Percentiles rank a stretch among this genome's conserved stretches.
phyloP scores from a whole-genome alignment of 2,797 vertebrate genomes.

The Bradypus variegatus region DNA sequence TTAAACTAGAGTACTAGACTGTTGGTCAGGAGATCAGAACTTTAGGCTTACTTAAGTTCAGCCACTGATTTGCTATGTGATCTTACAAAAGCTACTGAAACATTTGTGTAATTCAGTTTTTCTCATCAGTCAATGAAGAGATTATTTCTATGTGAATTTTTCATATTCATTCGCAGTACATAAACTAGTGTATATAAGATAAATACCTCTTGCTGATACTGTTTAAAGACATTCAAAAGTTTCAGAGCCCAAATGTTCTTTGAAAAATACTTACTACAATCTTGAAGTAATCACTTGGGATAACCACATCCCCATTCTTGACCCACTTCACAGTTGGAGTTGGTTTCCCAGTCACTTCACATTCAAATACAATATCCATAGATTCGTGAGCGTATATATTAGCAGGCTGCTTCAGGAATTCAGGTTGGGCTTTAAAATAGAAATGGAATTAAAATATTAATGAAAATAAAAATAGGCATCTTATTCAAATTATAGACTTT shows the following conservation, averaged over 20 bases:
- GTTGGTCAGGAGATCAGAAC: neutral
- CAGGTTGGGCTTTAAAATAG: constrained; percentile 80
- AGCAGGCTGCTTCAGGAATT: constrained; percentile 82
- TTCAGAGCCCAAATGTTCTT: neutral
- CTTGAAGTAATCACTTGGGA: constrained; percentile 98
- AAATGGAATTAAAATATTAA: constrained; percentile 43
- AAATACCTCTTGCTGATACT: neutral
- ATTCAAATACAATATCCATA: constrained; percentile 95
- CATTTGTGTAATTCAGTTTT: neutral
- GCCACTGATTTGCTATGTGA: neutral
- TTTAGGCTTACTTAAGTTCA: neutral
- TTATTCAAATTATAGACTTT: neutral
- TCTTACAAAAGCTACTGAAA: neutral
- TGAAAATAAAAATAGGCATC: neutral
- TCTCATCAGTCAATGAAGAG: neutral
- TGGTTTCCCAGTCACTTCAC: constrained; percentile 89
- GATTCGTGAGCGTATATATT: constrained; percentile 94
- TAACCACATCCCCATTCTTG: constrained; percentile 95
- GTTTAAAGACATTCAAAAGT: neutral
- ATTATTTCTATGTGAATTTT: neutral
- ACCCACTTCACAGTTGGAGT: constrained; percentile 96
- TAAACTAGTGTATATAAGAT: neutral
- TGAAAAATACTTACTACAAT: constrained; percentile 83
- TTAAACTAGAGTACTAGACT: neutral
- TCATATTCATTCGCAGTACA: neutral